A percentile compares a stretch with the other conserved stretches of the same genome.
Conservation (phyloP, 2,888 invertebrate genomes). For the Chymomyza amoena region DNA sequence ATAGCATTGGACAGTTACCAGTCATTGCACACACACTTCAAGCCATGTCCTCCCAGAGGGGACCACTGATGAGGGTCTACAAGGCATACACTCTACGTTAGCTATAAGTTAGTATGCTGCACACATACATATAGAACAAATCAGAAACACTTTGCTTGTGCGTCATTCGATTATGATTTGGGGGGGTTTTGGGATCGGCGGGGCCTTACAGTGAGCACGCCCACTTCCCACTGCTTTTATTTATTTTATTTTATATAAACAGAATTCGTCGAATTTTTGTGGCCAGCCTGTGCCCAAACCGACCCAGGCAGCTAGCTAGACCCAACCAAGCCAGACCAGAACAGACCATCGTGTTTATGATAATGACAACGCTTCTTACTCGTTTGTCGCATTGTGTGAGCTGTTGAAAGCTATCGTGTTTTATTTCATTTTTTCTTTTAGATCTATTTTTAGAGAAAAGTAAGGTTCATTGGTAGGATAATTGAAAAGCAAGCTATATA, state of each 20-base stretch:
- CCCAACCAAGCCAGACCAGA: neutral
- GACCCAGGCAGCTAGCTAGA: neutral
- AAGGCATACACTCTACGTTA: neutral
- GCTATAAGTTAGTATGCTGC: slow-evolving; percentile 2
- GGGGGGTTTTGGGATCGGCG: slow-evolving; percentile 18
- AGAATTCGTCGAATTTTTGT: slow-evolving; percentile 41
- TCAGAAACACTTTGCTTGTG: slow-evolving; percentile 44
- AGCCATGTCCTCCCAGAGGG: neutral
- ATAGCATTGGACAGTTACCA: neutral
- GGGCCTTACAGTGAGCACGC: slow-evolving; percentile 19
- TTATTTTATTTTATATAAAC: slow-evolving; percentile 52
- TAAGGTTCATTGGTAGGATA: slow-evolving; percentile 51
- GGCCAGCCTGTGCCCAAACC: slow-evolving; percentile 11
- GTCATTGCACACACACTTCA: neutral
- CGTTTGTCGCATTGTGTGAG: slow-evolving; percentile 26
- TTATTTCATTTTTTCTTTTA: neutral
- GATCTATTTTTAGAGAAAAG: slow-evolving; percentile 54
- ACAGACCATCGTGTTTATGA: slow-evolving; percentile 42
- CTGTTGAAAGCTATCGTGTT: slow-evolving; percentile 4
- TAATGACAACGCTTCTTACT: slow-evolving; percentile 56
- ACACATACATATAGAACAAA: slow-evolving; percentile 22
- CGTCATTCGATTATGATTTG: slow-evolving; percentile 69
- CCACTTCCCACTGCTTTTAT: slow-evolving; percentile 44
- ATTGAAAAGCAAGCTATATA: slow-evolving; percentile 57
- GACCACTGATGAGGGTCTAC: neutral